A percentile compares a stretch with the other conserved stretches of the same genome.
phyloP scores from a whole-genome alignment of 2,797 vertebrate genomes.

The Sebastes taczanowskii region DNA sequence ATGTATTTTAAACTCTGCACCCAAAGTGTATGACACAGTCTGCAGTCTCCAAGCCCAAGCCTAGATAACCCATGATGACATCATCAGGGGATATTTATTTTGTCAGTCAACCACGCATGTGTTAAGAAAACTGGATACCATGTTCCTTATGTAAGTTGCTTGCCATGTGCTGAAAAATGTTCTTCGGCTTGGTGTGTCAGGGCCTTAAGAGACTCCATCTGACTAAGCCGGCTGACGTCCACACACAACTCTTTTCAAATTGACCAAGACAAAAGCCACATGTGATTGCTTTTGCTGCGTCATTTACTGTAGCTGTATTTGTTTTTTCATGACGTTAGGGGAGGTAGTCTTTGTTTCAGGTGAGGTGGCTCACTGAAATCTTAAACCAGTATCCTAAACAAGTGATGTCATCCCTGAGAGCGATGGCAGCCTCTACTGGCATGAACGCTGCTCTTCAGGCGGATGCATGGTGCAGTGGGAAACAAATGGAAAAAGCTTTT shows the following conservation, averaged over 20 bases:
- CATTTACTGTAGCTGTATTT: no score
- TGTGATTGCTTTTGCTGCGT: no score
- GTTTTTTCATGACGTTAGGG: no score
- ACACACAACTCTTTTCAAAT: no score
- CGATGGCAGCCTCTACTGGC: no score
- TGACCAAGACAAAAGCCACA: no score
- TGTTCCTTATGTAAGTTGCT: no score
- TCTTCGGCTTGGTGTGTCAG: no score
- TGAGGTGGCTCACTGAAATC: background rate
- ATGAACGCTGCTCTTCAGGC: background rate
- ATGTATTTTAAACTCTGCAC: background rate
- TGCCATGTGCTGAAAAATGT: no score
- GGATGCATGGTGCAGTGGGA: background rate
- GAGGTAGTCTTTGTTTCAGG: background rate
- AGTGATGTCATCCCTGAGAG: background rate
- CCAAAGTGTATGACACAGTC: background rate
- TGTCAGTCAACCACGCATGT: background rate
- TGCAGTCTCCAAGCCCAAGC: background rate
- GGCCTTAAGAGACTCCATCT: no score
- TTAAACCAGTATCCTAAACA: background rate
- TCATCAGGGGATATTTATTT: background rate
- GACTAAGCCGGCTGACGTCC: no score
- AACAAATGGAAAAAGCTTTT: background rate
- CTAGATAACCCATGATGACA: background rate
- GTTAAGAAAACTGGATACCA: background rate